Conservation (phyloP, 2,888 invertebrate genomes). For the Globia sparganii region DNA sequence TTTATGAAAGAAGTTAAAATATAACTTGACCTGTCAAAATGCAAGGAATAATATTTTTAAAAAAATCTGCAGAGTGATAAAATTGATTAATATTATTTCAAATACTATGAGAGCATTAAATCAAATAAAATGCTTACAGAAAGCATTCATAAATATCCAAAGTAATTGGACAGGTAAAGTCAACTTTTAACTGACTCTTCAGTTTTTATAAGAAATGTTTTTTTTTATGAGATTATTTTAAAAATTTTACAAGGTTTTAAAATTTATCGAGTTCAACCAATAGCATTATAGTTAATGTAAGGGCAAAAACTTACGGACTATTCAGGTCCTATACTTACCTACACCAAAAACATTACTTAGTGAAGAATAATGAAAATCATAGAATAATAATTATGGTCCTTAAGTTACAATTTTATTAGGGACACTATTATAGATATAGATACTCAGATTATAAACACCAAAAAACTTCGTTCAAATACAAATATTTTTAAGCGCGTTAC, state of each 20-base stretch:
- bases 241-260: not conserved
- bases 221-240: not conserved
- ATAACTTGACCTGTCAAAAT: not conserved
- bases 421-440: no score
- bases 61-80: not conserved
- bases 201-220: not conserved
- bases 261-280: not conserved
- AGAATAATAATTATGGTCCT: no score
- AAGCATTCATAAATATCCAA: slow-evolving; percentile 24
- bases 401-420: no score
- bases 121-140: slow-evolving; percentile 28
- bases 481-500: no score
- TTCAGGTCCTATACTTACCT: not conserved
- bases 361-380: no score
- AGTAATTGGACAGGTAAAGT: slow-evolving; percentile 1
- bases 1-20: slow-evolving; percentile 5
- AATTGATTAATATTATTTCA: not conserved
- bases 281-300: not conserved
- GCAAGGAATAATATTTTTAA: not conserved
- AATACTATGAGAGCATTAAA: slow-evolving; percentile 23
- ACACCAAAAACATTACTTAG: not conserved
- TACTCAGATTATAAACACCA: no score
- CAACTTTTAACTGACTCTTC: slow-evolving; percentile 9
- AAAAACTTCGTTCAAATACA: no score
- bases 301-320: not conserved